Conservation (phyloP, 2,113 vertebrate genomes). For the Perca flavescens region DNA sequence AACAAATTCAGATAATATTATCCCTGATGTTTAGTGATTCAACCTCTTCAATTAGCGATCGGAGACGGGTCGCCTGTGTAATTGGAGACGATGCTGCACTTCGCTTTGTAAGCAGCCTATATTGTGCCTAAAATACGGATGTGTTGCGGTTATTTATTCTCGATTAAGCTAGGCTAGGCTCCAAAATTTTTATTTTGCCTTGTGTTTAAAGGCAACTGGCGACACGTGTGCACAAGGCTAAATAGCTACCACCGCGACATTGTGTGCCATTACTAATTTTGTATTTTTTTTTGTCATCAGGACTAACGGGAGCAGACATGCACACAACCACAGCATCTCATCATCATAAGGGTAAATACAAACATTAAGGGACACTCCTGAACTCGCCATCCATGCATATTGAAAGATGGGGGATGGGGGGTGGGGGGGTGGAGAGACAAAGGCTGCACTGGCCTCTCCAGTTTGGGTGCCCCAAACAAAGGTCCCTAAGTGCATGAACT, state of each 20-base stretch:
- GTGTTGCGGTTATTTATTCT: conserved; percentile 28
- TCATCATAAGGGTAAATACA: conserved; percentile 30
- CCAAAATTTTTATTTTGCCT: conserved; percentile 6
- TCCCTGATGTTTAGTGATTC: conserved; percentile 65
- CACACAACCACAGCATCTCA: conserved; percentile 26
- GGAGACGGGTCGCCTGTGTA: conserved; percentile 54
- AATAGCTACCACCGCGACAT: neutral
- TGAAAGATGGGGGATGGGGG: conserved; percentile 30
- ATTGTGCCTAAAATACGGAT: conserved; percentile 38
- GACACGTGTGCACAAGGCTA: conserved; percentile 40
- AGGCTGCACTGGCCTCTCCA: conserved; percentile 65
- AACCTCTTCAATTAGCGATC: conserved; percentile 72
- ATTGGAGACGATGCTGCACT: conserved; percentile 53
- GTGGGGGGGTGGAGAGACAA: conserved; percentile 20
- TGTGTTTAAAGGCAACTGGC: conserved; percentile 22
- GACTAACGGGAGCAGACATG: conserved; percentile 32
- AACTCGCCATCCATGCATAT: conserved; percentile 12
- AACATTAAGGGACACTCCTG: conserved; percentile 22
- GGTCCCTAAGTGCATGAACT: conserved; percentile 76
- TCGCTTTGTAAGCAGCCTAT: conserved; percentile 31
- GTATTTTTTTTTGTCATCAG: conserved; percentile 25
- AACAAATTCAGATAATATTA: conserved; percentile 69
- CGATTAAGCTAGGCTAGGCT: conserved; percentile 6
- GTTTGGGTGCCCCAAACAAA: conserved; percentile 71
- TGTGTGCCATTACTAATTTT: conserved; percentile 6